Base-by-base conservation (phyloP, 2,113 vertebrate genomes). In the Salminus brasiliensis region DNA sequence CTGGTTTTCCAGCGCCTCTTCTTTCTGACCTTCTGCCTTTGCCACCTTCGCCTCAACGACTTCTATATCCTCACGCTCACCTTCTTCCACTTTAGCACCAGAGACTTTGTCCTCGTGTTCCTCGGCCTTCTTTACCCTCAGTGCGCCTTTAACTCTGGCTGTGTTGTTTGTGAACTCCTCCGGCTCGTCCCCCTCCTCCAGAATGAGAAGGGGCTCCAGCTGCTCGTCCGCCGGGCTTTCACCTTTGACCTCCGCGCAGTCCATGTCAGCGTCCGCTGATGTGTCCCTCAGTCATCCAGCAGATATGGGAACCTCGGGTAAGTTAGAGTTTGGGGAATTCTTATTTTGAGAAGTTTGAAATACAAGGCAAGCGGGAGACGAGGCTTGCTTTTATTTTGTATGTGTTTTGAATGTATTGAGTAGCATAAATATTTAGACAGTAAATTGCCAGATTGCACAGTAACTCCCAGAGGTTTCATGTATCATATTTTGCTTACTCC, bases 161-260 rank as follows among this genome's bases (percentile, higher is more conserved):
- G 55, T 74, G 49, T 43, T 80, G 71, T 81, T 79, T 29, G 32
- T 10, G 34, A 74, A 79, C 39, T 57, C 71, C 29, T 76, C 79
- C 0, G 45, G n/a, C 57, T 74, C 9, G 52, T 92, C 91, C 43
- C 85, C 90, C n/a, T 91, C 89, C 43, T 92, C 90, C 0, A 79
- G 79, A 83, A 92, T 91, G 66, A 91, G 34, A 43, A 92, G 90
- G 47, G 70, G 83, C 18, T 89, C 88, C 81, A 86, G 74, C 59
- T 69, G 78, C 66, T 80, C 83, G 71, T 72, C 86, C 69, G 81
- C 86, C 23, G 79, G 72, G 86, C 85, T 87, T 82, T 87, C 87
- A 80, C 65, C 85, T 81, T 49, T 86, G 77, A 79, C 85, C 81
- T 78, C 63, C 23, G 69, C 5, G 74, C 7, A 18, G 74, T 84